phyloP scores from a whole-genome alignment of 2,113 vertebrate species.

The Myodes glareolus region DNA sequence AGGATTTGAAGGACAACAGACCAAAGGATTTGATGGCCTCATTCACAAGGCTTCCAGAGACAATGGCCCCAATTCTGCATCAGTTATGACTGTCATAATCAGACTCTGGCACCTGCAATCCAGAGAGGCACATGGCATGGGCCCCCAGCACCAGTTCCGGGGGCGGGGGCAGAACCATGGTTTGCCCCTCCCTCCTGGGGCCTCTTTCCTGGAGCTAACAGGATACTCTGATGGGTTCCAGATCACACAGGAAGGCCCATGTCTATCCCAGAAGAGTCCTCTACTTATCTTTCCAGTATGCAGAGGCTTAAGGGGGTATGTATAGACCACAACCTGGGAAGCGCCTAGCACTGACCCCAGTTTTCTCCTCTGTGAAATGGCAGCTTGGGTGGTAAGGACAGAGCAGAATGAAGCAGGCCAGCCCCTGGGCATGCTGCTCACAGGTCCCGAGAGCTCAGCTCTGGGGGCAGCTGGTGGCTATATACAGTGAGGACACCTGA shows the following conservation, averaged over 20 bases:
- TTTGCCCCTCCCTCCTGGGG: not conserved
- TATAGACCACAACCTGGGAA: not conserved
- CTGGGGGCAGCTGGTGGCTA: not conserved
- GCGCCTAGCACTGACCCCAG: not conserved
- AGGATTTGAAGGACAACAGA: not conserved
- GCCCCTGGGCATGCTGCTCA: not conserved
- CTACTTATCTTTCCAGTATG: not conserved
- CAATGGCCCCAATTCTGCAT: not conserved
- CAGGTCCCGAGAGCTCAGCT: not conserved
- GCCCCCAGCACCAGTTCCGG: not conserved
- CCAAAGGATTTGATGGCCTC: not conserved
- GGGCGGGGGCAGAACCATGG: not conserved
- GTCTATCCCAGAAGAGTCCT: not conserved
- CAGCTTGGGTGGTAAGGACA: not conserved
- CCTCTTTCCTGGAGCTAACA: not conserved
- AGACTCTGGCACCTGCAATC: not conserved
- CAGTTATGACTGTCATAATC: not conserved
- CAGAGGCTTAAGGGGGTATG: not conserved
- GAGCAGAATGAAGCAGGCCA: not conserved
- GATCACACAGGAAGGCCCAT: not conserved
- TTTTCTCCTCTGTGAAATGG: not conserved
- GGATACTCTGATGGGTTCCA: not conserved
- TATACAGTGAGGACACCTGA: not conserved
- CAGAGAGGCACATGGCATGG: not conserved
- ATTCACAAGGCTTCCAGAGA: not conserved